phyloP scores from a whole-genome alignment of 2,888 invertebrate genomes.

The Plagodis pulveraria region DNA sequence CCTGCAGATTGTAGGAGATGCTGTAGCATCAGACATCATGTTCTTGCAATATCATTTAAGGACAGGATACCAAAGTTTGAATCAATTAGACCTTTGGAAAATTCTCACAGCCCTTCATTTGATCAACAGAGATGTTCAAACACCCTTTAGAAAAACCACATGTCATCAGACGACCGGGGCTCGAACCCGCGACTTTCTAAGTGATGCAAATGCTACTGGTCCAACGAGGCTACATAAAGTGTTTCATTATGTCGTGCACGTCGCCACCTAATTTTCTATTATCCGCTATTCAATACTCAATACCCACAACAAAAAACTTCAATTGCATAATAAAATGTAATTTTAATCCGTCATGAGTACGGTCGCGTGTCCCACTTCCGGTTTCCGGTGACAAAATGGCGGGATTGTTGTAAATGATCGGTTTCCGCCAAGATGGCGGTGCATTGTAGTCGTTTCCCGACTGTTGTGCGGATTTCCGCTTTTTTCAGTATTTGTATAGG shows the following conservation, averaged over 20 bases:
- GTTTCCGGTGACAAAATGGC: constrained; percentile 66
- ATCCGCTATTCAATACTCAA: constrained; percentile 21
- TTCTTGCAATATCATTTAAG: too few relatives aligned
- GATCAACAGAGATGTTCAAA: too few relatives aligned
- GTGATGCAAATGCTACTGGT: not conserved
- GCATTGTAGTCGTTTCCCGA: constrained; percentile 47
- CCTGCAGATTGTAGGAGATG: too few relatives aligned
- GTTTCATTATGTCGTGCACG: constrained; percentile 1
- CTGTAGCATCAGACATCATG: too few relatives aligned
- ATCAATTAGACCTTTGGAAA: too few relatives aligned
- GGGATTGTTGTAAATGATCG: constrained; percentile 55
- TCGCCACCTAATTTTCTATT: constrained; percentile 18
- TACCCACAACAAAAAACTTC: constrained; percentile 34
- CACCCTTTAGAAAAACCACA: too few relatives aligned
- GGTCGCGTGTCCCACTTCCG: constrained; percentile 68
- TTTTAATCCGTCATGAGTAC: constrained; percentile 55
- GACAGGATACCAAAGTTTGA: too few relatives aligned
- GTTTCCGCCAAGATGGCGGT: constrained; percentile 48
- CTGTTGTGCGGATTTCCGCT: constrained; percentile 47
- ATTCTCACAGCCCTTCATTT: too few relatives aligned
- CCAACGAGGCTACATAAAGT: too few relatives aligned
- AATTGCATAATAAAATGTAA: constrained; percentile 39
- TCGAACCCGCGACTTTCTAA: not conserved
- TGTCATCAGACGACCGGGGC: not conserved
- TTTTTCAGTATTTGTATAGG: constrained; percentile 21